phyloP scores from a whole-genome alignment of 2,888 invertebrate species.

The Ceramica pisi region DNA sequence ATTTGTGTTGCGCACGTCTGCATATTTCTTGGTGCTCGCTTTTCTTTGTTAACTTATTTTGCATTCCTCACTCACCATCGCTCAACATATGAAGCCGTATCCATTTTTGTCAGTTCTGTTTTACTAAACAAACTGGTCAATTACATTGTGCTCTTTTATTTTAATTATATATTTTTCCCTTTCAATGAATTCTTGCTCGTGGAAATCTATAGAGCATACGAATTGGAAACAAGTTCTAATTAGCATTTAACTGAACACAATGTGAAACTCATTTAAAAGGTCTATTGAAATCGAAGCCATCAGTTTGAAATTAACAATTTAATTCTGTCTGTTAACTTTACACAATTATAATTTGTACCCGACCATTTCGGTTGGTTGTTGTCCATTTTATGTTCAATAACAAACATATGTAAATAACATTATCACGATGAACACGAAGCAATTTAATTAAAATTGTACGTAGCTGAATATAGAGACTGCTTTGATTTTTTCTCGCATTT shows the following conservation, averaged over 20 bases:
- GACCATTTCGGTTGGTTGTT: conserved; percentile 21
- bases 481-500: background rate
- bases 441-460: conserved; percentile 5
- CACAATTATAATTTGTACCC: conserved; percentile 38
- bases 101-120: conserved; percentile 20
- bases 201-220: conserved; percentile 29
- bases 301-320: conserved; percentile 46
- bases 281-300: conserved; percentile 49
- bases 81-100: conserved; percentile 44
- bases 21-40: conserved; percentile 76
- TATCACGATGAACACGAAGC: conserved; percentile 23
- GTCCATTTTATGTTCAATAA: conserved; percentile 18
- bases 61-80: conserved; percentile 67
- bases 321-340: conserved; percentile 43
- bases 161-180: conserved; percentile 9
- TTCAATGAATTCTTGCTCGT: conserved; percentile 5
- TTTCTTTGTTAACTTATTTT: conserved; percentile 76
- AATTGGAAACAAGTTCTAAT: conserved; percentile 46
- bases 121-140: conserved; percentile 30
- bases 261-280: conserved; percentile 43
- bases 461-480: background rate
- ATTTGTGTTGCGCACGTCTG: conserved; percentile 84
- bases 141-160: conserved; percentile 1
- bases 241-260: conserved; percentile 43
- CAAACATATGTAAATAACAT: conserved; percentile 29